A percentile compares a stretch with the other conserved stretches of the same genome.
phyloP scores from a whole-genome alignment of 2,797 vertebrate genomes.

The Nasua narica region DNA sequence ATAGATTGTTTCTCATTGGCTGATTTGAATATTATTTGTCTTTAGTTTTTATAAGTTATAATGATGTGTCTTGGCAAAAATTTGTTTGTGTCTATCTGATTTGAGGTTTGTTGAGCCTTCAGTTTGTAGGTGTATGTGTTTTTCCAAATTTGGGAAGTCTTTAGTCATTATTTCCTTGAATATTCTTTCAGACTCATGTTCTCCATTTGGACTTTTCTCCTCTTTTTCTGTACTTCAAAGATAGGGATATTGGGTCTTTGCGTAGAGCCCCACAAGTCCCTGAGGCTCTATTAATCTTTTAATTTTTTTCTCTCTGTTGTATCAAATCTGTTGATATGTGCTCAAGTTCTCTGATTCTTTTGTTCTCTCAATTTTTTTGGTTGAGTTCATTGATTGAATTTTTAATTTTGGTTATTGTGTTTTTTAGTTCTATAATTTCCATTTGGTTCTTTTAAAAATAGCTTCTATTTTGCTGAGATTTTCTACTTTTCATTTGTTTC shows the following conservation, averaged over 20 bases:
- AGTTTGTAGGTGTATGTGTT: slow-evolving; percentile 8
- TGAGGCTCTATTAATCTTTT: slow-evolving; percentile 17
- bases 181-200: neutral
- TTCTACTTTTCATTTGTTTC: slow-evolving; percentile 41
- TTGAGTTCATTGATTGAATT: neutral
- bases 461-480: neutral
- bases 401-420: neutral
- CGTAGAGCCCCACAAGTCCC: neutral
- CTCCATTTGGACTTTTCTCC: neutral
- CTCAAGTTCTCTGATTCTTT: slow-evolving; percentile 7
- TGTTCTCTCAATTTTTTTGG: neutral
- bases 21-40: slow-evolving; percentile 32
- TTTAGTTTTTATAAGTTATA: slow-evolving; percentile 45
- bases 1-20: neutral
- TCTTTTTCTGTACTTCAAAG: neutral
- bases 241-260: neutral
- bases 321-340: neutral
- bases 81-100: slow-evolving; percentile 38
- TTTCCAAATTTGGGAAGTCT: slow-evolving; percentile 16
- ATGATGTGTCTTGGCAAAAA: neutral
- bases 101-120: neutral
- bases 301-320: neutral
- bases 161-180: neutral
- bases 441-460: slow-evolving; percentile 13
- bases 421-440: slow-evolving; percentile 17